Evolutionary conservation across 2,113 vertebrate genomes (phyloP).

Genomic region (Hypocryptadius cinnamomeus): DNA sequence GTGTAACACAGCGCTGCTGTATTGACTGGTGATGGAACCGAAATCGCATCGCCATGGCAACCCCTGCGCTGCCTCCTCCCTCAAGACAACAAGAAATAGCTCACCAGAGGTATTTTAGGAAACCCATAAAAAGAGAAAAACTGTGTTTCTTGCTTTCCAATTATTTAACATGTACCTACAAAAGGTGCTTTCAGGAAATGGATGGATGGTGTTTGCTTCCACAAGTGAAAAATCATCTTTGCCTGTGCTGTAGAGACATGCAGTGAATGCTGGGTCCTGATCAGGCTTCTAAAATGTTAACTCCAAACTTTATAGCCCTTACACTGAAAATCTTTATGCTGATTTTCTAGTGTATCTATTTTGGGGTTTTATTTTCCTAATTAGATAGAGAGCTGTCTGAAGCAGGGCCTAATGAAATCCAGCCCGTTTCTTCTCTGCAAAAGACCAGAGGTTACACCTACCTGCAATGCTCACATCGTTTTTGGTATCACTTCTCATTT

Average conservation of each 20-base stretch:
- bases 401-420: neutral
- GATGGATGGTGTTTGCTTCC: neutral
- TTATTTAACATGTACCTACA: constrained; percentile 15
- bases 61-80: constrained; percentile 17
- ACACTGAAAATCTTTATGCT: neutral
- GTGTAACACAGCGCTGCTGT: neutral
- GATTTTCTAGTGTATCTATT: neutral
- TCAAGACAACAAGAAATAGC: constrained; percentile 27
- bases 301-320: neutral
- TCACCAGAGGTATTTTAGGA: constrained; percentile 52
- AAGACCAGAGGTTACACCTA: neutral
- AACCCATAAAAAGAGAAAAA: neutral
- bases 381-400: neutral
- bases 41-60: constrained; percentile 23
- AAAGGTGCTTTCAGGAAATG: neutral
- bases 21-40: constrained; percentile 47
- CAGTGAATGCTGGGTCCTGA: neutral
- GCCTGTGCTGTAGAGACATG: neutral
- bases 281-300: neutral
- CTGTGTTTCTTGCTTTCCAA: neutral
- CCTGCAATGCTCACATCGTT: neutral
- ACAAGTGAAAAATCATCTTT: neutral
- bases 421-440: neutral
- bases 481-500: neutral
- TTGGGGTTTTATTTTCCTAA: neutral